These are phyloP conservation scores for Lathronympha strigana DNA, from an alignment of 2,888 invertebrate species.

Conservation along the genomic window DNA sequence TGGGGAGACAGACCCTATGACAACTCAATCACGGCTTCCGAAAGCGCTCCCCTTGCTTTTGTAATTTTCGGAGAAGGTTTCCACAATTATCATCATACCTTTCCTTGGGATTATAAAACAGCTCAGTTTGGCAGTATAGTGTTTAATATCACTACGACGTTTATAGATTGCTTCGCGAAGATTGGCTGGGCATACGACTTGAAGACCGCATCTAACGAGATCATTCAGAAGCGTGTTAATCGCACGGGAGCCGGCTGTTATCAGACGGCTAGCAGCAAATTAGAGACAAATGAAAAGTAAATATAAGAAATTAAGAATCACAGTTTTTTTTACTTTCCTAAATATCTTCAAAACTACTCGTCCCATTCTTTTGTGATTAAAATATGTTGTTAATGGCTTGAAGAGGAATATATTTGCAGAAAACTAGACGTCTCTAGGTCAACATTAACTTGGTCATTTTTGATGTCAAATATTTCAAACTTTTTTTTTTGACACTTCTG, in stretches of 20 bases:
- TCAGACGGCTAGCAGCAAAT: conserved; percentile 88
- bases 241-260: conserved; percentile 91
- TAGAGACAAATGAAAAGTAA: too few species aligned
- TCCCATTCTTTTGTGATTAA: too few species aligned
- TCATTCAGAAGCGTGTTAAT: conserved; percentile 87
- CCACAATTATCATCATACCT: conserved; percentile 95
- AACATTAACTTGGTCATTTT: too few species aligned
- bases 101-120: conserved; percentile 94
- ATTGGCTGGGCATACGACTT: conserved; percentile 95
- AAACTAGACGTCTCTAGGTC: too few species aligned
- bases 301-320: conserved; percentile 79
- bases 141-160: conserved; percentile 89
- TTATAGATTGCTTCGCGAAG: conserved; percentile 92
- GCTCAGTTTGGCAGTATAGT: conserved; percentile 90
- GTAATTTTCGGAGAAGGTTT: conserved; percentile 90
- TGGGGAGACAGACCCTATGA: conserved; percentile 91
- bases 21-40: conserved; percentile 88
- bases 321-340: too few species aligned
- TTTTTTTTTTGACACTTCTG: too few species aligned
- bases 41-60: conserved; percentile 86
- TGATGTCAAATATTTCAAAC: too few species aligned
- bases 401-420: too few species aligned
- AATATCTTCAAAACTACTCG: too few species aligned
- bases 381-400: too few species aligned
- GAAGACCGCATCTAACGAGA: conserved; percentile 89